A percentile compares a stretch with the other conserved stretches of the same genome.
Conservation (phyloP, 1,140 invertebrate species). For the Dreissena rostriformis region DNA sequence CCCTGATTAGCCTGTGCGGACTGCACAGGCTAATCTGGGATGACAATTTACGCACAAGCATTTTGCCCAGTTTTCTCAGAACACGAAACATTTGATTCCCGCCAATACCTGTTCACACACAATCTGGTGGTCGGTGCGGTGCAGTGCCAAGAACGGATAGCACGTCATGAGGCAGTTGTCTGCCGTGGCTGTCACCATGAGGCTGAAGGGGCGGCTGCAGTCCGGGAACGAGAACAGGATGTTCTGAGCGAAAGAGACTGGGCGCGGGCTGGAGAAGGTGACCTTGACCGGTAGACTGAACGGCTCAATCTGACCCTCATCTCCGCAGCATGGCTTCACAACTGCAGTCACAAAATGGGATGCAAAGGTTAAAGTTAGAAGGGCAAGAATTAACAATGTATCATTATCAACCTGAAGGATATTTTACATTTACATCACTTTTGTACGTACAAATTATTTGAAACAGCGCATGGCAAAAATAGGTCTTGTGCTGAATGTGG, state of each 20-base stretch:
- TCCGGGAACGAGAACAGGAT: slow-evolving; percentile 73
- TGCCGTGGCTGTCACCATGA: slow-evolving; percentile 78
- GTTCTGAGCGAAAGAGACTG: slow-evolving; percentile 76
- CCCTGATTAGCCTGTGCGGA: too few species aligned
- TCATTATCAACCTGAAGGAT: too few species aligned
- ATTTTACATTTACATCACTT: too few species aligned
- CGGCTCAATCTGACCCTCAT: slow-evolving; percentile 72
- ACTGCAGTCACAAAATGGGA: slow-evolving; percentile 59
- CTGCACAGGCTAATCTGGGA: too few species aligned
- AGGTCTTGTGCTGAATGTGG: too few species aligned
- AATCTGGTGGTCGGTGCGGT: slow-evolving; percentile 80
- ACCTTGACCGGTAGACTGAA: slow-evolving; percentile 73
- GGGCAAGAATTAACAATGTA: too few species aligned
- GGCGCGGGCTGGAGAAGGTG: slow-evolving; percentile 74
- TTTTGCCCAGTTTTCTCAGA: too few species aligned
- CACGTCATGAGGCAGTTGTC: slow-evolving; percentile 81
- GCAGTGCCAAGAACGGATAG: slow-evolving; percentile 79
- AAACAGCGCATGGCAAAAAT: too few species aligned
- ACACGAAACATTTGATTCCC: too few species aligned
- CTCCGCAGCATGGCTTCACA: slow-evolving; percentile 70
- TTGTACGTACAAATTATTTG: too few species aligned
- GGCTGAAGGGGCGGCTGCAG: slow-evolving; percentile 65
- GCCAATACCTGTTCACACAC: slow-evolving; percentile 79
- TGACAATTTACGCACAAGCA: too few species aligned
- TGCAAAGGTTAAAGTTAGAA: too few species aligned